phyloP scores from a whole-genome alignment of 2,797 vertebrate species.

The Arnoldichthys spilopterus region DNA sequence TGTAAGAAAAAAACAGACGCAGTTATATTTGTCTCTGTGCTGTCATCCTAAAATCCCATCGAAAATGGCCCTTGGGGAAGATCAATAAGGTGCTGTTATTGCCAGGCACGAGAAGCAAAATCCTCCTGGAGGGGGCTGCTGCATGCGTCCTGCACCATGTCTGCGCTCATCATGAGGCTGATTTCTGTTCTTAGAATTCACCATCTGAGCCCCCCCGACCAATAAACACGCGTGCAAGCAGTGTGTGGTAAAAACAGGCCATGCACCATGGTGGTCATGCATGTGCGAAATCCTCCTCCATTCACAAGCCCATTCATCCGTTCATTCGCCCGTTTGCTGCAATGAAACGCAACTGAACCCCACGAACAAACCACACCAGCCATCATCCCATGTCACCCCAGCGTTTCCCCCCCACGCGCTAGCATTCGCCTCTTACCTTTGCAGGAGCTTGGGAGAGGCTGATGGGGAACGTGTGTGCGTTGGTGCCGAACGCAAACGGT shows the following conservation, averaged over 20 bases:
- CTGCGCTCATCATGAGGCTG: conserved; percentile 8
- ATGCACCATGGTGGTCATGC: conserved; percentile 24
- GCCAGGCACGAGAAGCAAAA: not conserved
- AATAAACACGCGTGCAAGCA: conserved; percentile 29
- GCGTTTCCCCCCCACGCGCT: no score
- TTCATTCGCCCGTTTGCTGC: conserved; percentile 33
- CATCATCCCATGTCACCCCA: not conserved
- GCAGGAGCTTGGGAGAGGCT: conserved; percentile 62
- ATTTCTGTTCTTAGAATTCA: not conserved
- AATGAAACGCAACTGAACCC: not conserved
- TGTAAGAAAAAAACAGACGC: conserved; percentile 50
- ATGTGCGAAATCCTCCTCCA: conserved; percentile 37
- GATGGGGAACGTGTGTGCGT: conserved; percentile 64
- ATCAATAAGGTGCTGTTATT: conserved; percentile 5
- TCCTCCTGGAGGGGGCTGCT: conserved; percentile 14
- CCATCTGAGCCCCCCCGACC: not conserved
- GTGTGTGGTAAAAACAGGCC: conserved; percentile 48
- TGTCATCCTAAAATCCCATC: not conserved
- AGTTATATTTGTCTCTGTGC: conserved; percentile 44
- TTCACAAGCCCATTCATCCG: conserved; percentile 38
- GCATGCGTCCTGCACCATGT: not conserved
- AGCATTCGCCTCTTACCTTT: conserved; percentile 77
- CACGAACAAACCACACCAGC: not conserved
- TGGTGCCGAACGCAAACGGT: conserved; percentile 64
- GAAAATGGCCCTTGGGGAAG: not conserved